Percentiles rank a stretch among this genome's conserved stretches.
These are phyloP conservation scores for Araneus ventricosus DNA, from an alignment of 1,140 invertebrate genomes.

Conservation along the genomic window DNA sequence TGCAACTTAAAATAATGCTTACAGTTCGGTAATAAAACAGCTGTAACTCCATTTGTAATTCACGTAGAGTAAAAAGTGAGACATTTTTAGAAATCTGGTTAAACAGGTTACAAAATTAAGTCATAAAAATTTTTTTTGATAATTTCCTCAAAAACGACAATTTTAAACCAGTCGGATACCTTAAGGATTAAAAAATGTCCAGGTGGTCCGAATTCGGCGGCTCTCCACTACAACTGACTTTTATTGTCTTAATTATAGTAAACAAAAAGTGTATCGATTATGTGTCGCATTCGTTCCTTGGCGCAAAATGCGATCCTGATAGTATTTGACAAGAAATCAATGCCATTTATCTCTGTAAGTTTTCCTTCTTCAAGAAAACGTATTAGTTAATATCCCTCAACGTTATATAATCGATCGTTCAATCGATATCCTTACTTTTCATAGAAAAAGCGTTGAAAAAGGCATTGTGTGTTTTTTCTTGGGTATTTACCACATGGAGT, in stretches of 20 bases:
- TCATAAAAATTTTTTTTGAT: too few species aligned
- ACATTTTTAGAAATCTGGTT: too few species aligned
- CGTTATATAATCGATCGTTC: background rate
- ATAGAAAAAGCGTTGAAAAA: background rate
- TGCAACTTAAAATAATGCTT: too few species aligned
- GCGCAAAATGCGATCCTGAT: background rate
- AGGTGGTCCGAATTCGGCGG: too few species aligned
- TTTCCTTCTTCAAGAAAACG: background rate
- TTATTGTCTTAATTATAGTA: background rate
- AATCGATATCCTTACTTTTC: background rate
- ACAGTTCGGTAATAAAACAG: too few species aligned
- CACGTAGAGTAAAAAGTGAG: too few species aligned
- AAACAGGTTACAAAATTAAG: too few species aligned
- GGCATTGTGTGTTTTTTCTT: background rate
- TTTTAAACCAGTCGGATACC: too few species aligned
- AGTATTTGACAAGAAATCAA: background rate
- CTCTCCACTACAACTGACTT: too few species aligned
- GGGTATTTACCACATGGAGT: conserved; percentile 22
- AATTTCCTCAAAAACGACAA: too few species aligned
- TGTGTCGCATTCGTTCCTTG: background rate
- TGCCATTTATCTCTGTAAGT: background rate
- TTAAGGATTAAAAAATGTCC: too few species aligned
- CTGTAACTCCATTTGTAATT: too few species aligned
- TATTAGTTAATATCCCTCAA: background rate
- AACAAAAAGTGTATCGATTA: background rate